These are phyloP conservation scores for Lethrus apterus DNA, from an alignment of 1,140 invertebrate genomes.

Conservation along the genomic window DNA sequence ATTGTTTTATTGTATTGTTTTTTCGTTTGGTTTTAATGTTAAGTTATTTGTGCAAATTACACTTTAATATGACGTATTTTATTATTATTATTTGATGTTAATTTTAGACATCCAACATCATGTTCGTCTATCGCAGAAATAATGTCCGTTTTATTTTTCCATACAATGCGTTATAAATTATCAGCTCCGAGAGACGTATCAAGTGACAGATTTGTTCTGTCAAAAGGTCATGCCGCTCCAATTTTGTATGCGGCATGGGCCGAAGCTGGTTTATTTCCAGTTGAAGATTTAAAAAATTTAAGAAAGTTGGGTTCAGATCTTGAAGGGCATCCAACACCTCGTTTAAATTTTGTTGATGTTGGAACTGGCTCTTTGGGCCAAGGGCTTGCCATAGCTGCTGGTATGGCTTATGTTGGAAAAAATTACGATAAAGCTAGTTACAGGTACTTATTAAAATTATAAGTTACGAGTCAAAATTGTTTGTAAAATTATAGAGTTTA, in stretches of 20 bases:
- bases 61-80: background rate
- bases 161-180: slow-evolving; percentile 89
- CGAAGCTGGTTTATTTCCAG: slow-evolving; percentile 83
- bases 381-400: slow-evolving; percentile 85
- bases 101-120: slow-evolving; percentile 96
- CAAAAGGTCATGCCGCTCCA: slow-evolving; percentile 96
- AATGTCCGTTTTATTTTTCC: slow-evolving; percentile 95
- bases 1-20: no score
- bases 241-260: slow-evolving; percentile 98
- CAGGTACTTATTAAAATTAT: slow-evolving; percentile 74
- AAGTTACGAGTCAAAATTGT: slow-evolving; percentile 33
- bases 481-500: slow-evolving; percentile 77
- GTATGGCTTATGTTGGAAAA: slow-evolving; percentile 97
- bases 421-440: slow-evolving; percentile 85
- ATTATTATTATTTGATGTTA: slow-evolving; percentile 20
- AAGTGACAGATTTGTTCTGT: slow-evolving; percentile 91
- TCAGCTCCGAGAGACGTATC: slow-evolving; percentile 72
- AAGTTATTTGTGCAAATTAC: background rate
- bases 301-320: slow-evolving; percentile 88
- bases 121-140: slow-evolving; percentile 96
- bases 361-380: slow-evolving; percentile 95
- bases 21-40: background rate
- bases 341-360: slow-evolving; percentile 93
- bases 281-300: slow-evolving; percentile 72
- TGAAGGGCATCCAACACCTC: slow-evolving; percentile 94